Percentiles rank a stretch among this genome's conserved stretches.
These are phyloP conservation scores for Danaus chrysippus DNA, from an alignment of 2,888 invertebrate genomes.

Conservation along the genomic window DNA sequence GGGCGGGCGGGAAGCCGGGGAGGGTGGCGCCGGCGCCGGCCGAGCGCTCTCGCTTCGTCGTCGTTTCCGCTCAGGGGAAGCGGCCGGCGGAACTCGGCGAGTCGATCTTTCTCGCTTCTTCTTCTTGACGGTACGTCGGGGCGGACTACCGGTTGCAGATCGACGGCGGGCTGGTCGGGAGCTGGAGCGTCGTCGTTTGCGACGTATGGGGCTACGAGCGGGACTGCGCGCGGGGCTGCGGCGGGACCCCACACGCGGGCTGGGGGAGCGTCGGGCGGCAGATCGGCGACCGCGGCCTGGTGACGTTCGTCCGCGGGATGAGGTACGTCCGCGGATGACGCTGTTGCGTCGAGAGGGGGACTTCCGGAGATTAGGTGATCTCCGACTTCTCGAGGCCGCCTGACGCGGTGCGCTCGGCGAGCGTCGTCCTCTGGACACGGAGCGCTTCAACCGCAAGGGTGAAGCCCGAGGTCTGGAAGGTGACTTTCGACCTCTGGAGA, in stretches of 20 bases:
- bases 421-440: conserved; percentile 31
- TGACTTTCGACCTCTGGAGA: conserved; percentile 34
- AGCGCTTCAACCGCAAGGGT: conserved; percentile 32
- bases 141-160: conserved; percentile 44
- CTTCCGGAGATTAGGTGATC: conserved; percentile 31
- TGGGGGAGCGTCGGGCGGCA: conserved; percentile 32
- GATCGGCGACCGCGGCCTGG: conserved; percentile 37
- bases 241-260: conserved; percentile 38
- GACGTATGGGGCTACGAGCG: conserved; percentile 40
- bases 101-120: conserved; percentile 53
- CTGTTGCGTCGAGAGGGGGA: conserved; percentile 32
- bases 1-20: conserved; percentile 71
- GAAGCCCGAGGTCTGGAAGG: conserved; percentile 38
- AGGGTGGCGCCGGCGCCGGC: conserved; percentile 38
- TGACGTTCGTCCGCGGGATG: conserved; percentile 25
- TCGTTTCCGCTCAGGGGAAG: conserved; percentile 53
- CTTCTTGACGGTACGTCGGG: conserved; percentile 46
- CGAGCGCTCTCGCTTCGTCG: conserved; percentile 46
- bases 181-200: conserved; percentile 43
- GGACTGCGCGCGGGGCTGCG: conserved; percentile 42
- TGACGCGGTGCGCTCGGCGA: conserved; percentile 35
- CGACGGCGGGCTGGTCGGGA: conserved; percentile 43
- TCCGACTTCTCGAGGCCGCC: conserved; percentile 32
- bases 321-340: conserved; percentile 36
- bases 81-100: conserved; percentile 39